A percentile compares a stretch with the other conserved stretches of the same genome.
These are phyloP conservation scores for Parnassius apollo DNA, from an alignment of 2,888 invertebrate genomes.

Conservation along the genomic window DNA sequence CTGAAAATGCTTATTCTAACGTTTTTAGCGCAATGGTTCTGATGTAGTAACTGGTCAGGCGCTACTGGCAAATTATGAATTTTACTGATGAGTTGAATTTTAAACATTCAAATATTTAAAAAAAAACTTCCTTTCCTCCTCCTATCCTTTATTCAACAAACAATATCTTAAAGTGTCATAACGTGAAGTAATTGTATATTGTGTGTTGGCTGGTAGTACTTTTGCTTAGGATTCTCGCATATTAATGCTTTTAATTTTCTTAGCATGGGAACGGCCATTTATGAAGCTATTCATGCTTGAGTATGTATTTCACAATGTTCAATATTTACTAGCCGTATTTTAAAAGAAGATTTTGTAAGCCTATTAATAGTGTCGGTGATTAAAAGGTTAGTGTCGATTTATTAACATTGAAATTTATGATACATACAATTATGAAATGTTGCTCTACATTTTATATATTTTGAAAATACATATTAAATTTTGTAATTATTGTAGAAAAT, in stretches of 20 bases:
- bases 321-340: constrained; percentile 7
- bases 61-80: too few species aligned
- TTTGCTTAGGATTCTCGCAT: too few species aligned
- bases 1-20: too few species aligned
- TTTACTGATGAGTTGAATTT: too few species aligned
- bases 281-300: constrained; percentile 33
- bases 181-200: too few species aligned
- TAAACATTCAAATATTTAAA: too few species aligned
- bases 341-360: constrained; percentile 10
- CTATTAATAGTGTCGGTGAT: constrained; percentile 4
- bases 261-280: constrained; percentile 51
- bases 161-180: too few species aligned
- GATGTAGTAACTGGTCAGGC: too few species aligned
- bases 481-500: neutral
- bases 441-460: neutral
- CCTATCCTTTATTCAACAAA: too few species aligned
- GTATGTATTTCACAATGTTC: constrained; percentile 33
- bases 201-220: too few species aligned
- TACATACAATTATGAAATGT: neutral
- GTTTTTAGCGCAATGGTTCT: too few species aligned
- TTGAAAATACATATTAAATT: neutral
- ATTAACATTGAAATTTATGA: constrained; percentile 2
- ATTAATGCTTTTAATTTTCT: constrained; percentile 45
- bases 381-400: constrained; percentile 5
- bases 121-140: too few species aligned